A percentile compares a stretch with the other conserved stretches of the same genome.
Evolutionary conservation across 2,888 invertebrate genomes (phyloP).

Genomic region (Fragum sueziense): DNA sequence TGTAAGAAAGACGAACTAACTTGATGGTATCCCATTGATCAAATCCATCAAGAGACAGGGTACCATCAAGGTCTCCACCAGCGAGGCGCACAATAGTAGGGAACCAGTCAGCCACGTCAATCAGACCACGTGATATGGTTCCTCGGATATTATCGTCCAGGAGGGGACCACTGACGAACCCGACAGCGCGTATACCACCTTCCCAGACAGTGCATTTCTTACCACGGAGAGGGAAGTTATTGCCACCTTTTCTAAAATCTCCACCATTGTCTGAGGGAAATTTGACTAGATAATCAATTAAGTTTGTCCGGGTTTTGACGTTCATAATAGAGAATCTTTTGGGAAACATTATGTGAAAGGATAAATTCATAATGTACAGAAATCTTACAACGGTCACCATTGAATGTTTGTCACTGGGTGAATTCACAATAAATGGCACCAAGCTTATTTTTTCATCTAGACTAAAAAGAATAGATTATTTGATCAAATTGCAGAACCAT

Average conservation of each 20-base stretch:
- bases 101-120: constrained; percentile 81
- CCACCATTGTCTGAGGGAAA: constrained; percentile 83
- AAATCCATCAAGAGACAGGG: constrained; percentile 77
- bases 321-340: too few species aligned
- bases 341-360: too few species aligned
- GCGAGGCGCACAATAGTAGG: constrained; percentile 78
- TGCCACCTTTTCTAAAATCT: constrained; percentile 77
- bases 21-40: constrained; percentile 78
- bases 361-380: too few species aligned
- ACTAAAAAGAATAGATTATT: too few species aligned
- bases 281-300: too few species aligned
- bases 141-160: constrained; percentile 59
- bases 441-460: too few species aligned
- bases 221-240: constrained; percentile 80
- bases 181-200: constrained; percentile 79
- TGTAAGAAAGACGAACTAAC: too few species aligned
- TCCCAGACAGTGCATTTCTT: constrained; percentile 80
- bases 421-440: too few species aligned
- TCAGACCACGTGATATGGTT: constrained; percentile 65
- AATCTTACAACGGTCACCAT: too few species aligned
- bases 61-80: constrained; percentile 73
- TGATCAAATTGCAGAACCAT: too few species aligned
- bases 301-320: too few species aligned
- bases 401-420: too few species aligned
- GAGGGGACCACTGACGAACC: constrained; percentile 74